Conservation (phyloP, 2,888 invertebrate genomes). For the Drosophila rubida region DNA sequence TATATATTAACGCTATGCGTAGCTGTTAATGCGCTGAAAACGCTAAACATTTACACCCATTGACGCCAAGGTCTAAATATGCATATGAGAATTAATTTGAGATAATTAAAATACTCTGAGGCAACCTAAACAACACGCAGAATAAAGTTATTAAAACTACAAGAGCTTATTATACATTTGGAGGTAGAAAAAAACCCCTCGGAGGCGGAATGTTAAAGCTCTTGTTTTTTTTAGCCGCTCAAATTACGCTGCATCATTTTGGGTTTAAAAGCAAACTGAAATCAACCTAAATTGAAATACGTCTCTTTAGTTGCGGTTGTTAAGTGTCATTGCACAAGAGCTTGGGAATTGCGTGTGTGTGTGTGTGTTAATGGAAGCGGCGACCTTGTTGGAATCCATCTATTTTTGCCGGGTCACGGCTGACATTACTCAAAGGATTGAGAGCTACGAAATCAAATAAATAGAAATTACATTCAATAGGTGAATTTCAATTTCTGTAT, state of each 20-base stretch:
- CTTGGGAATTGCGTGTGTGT: not conserved
- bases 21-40: conserved; percentile 46
- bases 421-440: conserved; percentile 40
- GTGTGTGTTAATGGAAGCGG: not conserved
- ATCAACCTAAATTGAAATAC: not conserved
- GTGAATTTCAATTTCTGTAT: conserved; percentile 15
- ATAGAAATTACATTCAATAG: conserved; percentile 4
- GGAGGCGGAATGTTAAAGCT: not conserved
- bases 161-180: conserved; percentile 2
- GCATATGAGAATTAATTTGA: conserved; percentile 19
- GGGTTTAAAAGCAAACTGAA: conserved; percentile 12
- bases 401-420: conserved; percentile 41
- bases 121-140: not conserved
- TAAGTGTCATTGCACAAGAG: not conserved
- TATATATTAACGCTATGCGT: not conserved
- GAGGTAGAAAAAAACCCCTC: not conserved
- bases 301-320: not conserved
- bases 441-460: conserved; percentile 12
- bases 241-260: conserved; percentile 24
- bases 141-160: conserved; percentile 4
- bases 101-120: conserved; percentile 13
- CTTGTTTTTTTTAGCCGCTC: not conserved
- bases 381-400: conserved; percentile 14
- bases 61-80: conserved; percentile 43
- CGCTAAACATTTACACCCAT: conserved; percentile 31